Evolutionary conservation across 1,140 invertebrate species (phyloP).

Genomic region (Pseudobourletiella spinata): DNA sequence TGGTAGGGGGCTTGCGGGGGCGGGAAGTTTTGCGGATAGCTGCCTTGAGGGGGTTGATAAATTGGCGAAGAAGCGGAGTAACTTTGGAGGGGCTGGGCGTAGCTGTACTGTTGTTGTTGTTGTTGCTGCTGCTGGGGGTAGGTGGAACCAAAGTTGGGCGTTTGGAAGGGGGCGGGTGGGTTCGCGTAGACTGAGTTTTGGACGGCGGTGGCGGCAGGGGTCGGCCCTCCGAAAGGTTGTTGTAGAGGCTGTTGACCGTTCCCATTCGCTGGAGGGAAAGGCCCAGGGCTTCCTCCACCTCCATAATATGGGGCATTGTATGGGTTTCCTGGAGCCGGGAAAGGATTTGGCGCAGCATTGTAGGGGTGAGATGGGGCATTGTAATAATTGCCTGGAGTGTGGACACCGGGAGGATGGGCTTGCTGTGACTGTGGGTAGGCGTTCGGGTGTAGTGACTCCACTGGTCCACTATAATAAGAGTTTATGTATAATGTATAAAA

Average conservation of each 20-base stretch:
- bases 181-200: not conserved
- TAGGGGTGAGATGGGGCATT: constrained; percentile 16
- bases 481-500: constrained; percentile 3
- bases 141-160: not conserved
- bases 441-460: constrained; percentile 8
- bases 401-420: constrained; percentile 29
- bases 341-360: constrained; percentile 4
- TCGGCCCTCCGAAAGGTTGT: not conserved
- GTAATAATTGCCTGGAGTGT: constrained; percentile 17
- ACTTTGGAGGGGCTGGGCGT: not conserved
- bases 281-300: constrained; percentile 8
- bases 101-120: not conserved
- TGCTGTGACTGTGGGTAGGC: constrained; percentile 15
- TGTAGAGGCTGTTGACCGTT: not conserved
- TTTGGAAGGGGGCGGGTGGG: not conserved
- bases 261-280: constrained; percentile 1
- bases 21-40: not conserved
- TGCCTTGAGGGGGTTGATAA: constrained; percentile 4
- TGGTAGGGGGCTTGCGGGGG: not conserved
- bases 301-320: constrained; percentile 7
- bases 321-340: constrained; percentile 3
- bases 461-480: constrained; percentile 20
- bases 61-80: not conserved
- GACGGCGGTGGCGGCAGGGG: not conserved
- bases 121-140: not conserved